phyloP scores from a whole-genome alignment of 2,888 invertebrate genomes.

The Atrina japonica region DNA sequence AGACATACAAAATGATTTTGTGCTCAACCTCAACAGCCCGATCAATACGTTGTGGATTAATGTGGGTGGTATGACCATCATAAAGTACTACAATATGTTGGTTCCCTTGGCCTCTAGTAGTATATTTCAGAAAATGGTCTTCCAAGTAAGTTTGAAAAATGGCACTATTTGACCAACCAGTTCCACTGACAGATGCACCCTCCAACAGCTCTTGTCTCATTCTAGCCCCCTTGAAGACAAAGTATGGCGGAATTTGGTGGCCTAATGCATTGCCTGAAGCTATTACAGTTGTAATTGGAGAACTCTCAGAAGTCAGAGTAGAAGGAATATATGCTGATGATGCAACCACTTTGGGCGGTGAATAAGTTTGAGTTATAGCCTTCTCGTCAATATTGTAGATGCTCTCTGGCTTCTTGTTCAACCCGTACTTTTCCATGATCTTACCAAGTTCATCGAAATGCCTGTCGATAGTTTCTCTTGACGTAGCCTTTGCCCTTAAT shows the following conservation, averaged over 20 bases:
- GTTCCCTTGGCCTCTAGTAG: background rate
- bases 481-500: constrained; percentile 27
- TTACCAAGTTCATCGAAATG: constrained; percentile 42
- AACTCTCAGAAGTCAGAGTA: constrained; percentile 34
- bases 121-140: constrained; percentile 36
- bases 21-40: constrained; percentile 32
- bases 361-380: constrained; percentile 19
- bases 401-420: constrained; percentile 43
- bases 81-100: constrained; percentile 34
- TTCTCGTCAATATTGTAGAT: constrained; percentile 54
- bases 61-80: constrained; percentile 48
- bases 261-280: constrained; percentile 37
- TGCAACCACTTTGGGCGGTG: constrained; percentile 29
- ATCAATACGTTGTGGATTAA: constrained; percentile 33
- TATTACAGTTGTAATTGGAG: constrained; percentile 23
- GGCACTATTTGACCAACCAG: constrained; percentile 41
- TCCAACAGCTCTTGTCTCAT: constrained; percentile 6
- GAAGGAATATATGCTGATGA: constrained; percentile 11
- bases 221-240: background rate
- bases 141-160: constrained; percentile 38
- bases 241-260: constrained; percentile 34
- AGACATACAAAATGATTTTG: constrained; percentile 43
- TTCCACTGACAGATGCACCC: constrained; percentile 32
- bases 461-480: constrained; percentile 28
- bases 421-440: constrained; percentile 40